A percentile compares a stretch with the other conserved stretches of the same genome.
phyloP scores from a whole-genome alignment of 2,888 invertebrate genomes.

The Stegophylla sp. region DNA sequence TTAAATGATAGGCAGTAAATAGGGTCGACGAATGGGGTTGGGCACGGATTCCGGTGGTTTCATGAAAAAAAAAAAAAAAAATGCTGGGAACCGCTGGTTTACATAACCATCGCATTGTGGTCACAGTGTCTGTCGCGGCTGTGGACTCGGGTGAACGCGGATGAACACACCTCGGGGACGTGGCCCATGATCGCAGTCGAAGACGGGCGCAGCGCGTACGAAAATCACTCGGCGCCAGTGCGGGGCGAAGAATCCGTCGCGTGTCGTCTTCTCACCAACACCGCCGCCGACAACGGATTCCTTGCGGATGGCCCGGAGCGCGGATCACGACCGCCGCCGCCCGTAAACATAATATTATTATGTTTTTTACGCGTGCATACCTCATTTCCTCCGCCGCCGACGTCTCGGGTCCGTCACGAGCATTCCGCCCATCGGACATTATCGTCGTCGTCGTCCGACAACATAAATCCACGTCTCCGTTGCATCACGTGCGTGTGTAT shows the following conservation, averaged over 20 bases:
- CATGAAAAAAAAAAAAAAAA: too few species aligned
- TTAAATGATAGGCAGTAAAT: too few species aligned
- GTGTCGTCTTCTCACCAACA: conserved; percentile 4
- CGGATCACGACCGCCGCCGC: conserved; percentile 42
- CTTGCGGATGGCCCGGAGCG: conserved; percentile 50
- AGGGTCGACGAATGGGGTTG: too few species aligned
- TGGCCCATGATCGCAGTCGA: too few species aligned
- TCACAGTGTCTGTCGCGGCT: too few species aligned
- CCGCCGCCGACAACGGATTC: conserved; percentile 42
- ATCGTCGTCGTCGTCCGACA: conserved; percentile 32
- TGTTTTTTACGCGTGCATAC: background rate
- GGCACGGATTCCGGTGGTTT: too few species aligned
- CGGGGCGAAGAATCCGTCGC: conserved; percentile 55
- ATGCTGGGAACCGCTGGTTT: too few species aligned
- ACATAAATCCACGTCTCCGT: conserved; percentile 25
- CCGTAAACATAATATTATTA: background rate
- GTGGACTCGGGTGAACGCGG: background rate
- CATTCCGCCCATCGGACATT: conserved; percentile 7
- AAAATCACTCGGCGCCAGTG: conserved; percentile 57
- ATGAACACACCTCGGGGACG: too few species aligned
- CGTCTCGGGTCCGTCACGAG: background rate
- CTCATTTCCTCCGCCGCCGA: background rate
- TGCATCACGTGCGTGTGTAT: background rate
- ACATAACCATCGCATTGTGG: too few species aligned
- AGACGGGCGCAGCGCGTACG: background rate